Base-by-base conservation (phyloP, 2,797 vertebrate species). In the Protosalanx chinensis region DNA sequence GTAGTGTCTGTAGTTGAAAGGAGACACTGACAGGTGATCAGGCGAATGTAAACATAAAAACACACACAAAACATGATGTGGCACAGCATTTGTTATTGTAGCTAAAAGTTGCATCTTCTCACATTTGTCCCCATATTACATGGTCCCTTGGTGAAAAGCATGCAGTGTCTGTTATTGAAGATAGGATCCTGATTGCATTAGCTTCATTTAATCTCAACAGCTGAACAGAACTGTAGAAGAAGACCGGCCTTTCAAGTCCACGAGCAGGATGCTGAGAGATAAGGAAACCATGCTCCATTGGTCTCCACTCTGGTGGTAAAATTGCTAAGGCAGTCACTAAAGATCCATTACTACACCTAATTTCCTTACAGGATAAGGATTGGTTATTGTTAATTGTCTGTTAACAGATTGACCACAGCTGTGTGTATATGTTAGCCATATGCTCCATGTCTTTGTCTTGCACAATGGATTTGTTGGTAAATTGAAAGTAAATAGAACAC, bases 251-350 rank as follows among this genome's bases (percentile, higher is more conserved):
- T 82, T 64, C 78, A 83, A 75, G 13, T 82, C 81, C 62, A 56
- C 32, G 71, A 72, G 74, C 77, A 76, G 79, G 68, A 87, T 65
- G 70, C 27, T 0, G 41, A 66, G 57, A 82, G 87, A 90, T 89
- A 89, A 91, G 85, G 23, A 16, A 61, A 74, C 74, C 74, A 81
- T 33, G 77, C 84, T 83, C 74, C 76, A 82, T 77, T 84, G 85
- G 83, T 68, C 53, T 29, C 61, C 77, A 87, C 76, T 87, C 79
- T 85, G 62, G 64, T 76, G 76, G 74, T 49, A 85, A 85, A 85
- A 87, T 83, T 86, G 80, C 71, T 5, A 63, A 46, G 51, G 79
- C 79, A 79, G 77, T 72, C 71, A 88, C 82, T 87, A 85, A 87
- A 79, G 83, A 84, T 67, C 71, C 70, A 76, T 70, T 75, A 71